phyloP scores from a whole-genome alignment of 2,888 invertebrate species.

The Drosophila pseudotakahashii region DNA sequence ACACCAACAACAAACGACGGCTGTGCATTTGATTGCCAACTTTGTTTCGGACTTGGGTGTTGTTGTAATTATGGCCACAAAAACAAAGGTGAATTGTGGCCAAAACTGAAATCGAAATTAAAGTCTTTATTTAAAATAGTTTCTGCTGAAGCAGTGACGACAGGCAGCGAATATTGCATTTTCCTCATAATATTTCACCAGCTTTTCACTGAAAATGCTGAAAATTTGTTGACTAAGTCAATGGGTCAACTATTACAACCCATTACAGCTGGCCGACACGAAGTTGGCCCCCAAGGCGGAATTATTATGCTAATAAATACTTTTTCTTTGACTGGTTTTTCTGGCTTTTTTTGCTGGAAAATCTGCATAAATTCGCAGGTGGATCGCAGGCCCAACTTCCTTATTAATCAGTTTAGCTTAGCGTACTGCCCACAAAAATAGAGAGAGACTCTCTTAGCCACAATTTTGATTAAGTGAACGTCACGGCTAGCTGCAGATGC shows the following conservation, averaged over 20 bases:
- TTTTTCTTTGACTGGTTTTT: conserved; percentile 68
- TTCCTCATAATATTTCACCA: conserved; percentile 29
- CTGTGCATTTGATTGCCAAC: conserved; percentile 72
- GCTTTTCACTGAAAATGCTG: conserved; percentile 17
- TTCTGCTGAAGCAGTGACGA: conserved; percentile 30
- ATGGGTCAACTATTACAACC: conserved; percentile 62
- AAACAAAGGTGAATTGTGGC: conserved; percentile 30
- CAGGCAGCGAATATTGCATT: conserved; percentile 19
- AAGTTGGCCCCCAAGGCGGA: conserved; percentile 61
- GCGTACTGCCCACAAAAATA: conserved; percentile 25
- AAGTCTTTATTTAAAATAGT: conserved; percentile 47
- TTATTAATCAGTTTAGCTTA: conserved; percentile 58
- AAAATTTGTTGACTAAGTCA: conserved; percentile 67
- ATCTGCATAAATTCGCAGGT: conserved; percentile 69
- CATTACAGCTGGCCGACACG: conserved; percentile 15
- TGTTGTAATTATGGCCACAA: conserved; percentile 68
- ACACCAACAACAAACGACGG: conserved; percentile 44
- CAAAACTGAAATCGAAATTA: conserved; percentile 30
- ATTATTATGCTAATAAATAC: conserved; percentile 75
- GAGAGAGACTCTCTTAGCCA: conserved; percentile 21
- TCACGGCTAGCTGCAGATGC: conserved; percentile 27
- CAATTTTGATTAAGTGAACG: conserved; percentile 54
- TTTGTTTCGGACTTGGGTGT: conserved; percentile 34
- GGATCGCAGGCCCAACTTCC: conserved; percentile 57
- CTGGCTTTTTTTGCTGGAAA: conserved; percentile 55